Base-by-base conservation (phyloP, 2,113 vertebrate species). In the Illadopsis cleaveri region DNA sequence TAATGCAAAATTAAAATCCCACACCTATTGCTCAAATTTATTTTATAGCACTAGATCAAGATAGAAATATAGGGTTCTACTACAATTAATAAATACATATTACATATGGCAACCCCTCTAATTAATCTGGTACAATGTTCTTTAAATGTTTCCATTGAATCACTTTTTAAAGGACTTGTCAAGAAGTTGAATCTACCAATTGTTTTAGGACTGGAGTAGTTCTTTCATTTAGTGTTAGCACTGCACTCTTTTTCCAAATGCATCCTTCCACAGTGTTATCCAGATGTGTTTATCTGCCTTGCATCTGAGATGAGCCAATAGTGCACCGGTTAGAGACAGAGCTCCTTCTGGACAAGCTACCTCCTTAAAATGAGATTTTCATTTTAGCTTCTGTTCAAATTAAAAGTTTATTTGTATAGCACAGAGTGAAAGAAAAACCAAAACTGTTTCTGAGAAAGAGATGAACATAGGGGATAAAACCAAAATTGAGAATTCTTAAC, bases 391-490 rank as follows among this genome's bases (percentile, higher is more conserved):
- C 31, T 69, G 28, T 61, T 80, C 22, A 92, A 76, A 44, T 51
- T 2, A 64, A 69, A 72, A 65, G 27, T 35, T 79, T 62, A 10
- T 82, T 61, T 66, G 11, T 62, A 54, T 71, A 75, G n/a, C 28
- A 35, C 30, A 42, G 5, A 5, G 23, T 66, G 42, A 83, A 81
- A 69, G 6, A 48, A 69, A 71, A 57, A 3, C 0, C 4, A 28
- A 56, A 85, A 12, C 3, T n/a, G 2, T 45, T 65, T 83, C 50
- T 73, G 45, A 69, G 19, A 57, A 77, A 21, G 27, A 79, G 4
- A 60, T 48, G 17, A 64, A 42, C 6, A 5, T 27, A 25, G 3
- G 4, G 42, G 6, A 3, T 12, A 45, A 45, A 50, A 2, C 0
- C 16, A 21, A 81, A 72, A 73, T 66, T n/a, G 57, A 64, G 56